These are phyloP conservation scores for Motacilla alba DNA, from an alignment of 2,113 vertebrate genomes.

Conservation along the genomic window DNA sequence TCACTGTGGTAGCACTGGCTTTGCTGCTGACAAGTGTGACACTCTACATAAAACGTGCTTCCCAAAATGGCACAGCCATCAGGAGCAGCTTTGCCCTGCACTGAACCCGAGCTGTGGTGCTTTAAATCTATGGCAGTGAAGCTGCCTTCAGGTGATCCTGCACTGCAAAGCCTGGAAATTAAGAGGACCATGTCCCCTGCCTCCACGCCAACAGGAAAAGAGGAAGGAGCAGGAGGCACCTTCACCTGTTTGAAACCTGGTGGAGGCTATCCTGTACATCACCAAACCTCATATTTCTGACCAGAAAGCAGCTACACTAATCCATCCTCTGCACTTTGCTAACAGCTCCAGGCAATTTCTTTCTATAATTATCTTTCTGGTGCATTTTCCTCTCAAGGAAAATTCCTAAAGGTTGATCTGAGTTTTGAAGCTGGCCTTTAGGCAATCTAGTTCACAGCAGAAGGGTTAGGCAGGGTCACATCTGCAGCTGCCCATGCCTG, in stretches of 20 bases:
- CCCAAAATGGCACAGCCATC: background rate
- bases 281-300: background rate
- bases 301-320: background rate
- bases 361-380: background rate
- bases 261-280: background rate
- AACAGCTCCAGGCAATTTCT: background rate
- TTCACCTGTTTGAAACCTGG: background rate
- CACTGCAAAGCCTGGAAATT: background rate
- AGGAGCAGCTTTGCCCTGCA: background rate
- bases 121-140: background rate
- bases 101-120: background rate
- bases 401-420: background rate
- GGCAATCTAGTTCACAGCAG: background rate
- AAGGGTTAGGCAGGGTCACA: conserved; percentile 25
- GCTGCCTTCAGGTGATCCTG: background rate
- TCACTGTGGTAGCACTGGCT: background rate
- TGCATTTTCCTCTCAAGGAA: conserved; percentile 16
- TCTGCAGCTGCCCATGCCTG: background rate
- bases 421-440: background rate
- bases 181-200: fast-evolving
- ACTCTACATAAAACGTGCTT: background rate
- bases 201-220: background rate
- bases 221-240: background rate
- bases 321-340: background rate
- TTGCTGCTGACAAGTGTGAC: background rate